Percentiles rank a stretch among this genome's conserved stretches.
These are phyloP conservation scores for Anthonomus grandis DNA, from an alignment of 1,140 invertebrate genomes.

Conservation along the genomic window DNA sequence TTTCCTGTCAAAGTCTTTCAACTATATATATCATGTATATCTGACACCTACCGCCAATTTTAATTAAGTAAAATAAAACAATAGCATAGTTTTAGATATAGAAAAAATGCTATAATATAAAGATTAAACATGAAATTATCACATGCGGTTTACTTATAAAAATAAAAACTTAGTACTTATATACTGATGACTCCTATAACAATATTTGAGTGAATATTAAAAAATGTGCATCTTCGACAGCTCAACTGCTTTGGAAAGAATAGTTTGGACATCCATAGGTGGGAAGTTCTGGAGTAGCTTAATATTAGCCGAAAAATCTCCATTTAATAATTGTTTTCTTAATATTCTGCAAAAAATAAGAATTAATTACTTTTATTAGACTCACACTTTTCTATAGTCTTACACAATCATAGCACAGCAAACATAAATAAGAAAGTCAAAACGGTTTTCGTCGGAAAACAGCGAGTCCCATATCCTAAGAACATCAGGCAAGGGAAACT, in stretches of 20 bases:
- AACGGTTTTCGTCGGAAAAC: constrained; percentile 84
- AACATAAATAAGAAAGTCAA: constrained; percentile 85
- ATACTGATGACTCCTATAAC: too few species aligned
- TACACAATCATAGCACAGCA: constrained; percentile 97
- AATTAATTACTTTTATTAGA: constrained; percentile 10
- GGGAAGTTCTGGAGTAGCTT: constrained; percentile 89
- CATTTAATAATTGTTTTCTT: constrained; percentile 73
- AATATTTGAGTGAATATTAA: too few species aligned
- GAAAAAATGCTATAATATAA: too few species aligned
- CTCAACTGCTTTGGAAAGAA: constrained; percentile 62
- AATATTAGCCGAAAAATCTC: constrained; percentile 89
- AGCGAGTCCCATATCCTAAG: constrained; percentile 94
- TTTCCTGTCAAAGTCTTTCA: too few species aligned
- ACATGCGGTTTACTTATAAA: too few species aligned
- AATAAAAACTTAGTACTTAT: too few species aligned
- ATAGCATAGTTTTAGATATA: too few species aligned
- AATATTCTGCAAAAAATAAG: constrained; percentile 62
- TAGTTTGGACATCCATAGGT: constrained; percentile 68
- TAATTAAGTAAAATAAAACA: too few species aligned
- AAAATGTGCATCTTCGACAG: constrained; percentile 41
- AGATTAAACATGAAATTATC: too few species aligned
- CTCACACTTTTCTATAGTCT: constrained; percentile 45
- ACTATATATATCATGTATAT: too few species aligned
- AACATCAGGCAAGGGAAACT: constrained; percentile 95
- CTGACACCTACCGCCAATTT: too few species aligned